Percentiles rank a stretch among this genome's conserved stretches.
These are phyloP conservation scores for Helicoverpa armigera DNA, from an alignment of 1,140 invertebrate species.

Conservation along the genomic window DNA sequence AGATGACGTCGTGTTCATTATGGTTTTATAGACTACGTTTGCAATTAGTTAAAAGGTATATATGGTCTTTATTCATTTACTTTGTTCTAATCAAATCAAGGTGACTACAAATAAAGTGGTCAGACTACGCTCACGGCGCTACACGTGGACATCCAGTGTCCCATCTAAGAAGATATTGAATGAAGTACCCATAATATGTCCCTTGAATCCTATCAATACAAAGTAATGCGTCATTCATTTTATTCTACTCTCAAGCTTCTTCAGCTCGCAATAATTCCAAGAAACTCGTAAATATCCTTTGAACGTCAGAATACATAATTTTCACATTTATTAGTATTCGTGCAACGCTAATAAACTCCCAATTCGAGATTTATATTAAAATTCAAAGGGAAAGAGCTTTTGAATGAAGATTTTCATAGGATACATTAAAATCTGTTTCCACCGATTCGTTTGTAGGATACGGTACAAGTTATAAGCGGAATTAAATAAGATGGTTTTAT, in stretches of 20 bases:
- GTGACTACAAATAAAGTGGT: too few relatives aligned
- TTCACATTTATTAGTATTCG: slow-evolving; percentile 76
- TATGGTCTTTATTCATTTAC: too few relatives aligned
- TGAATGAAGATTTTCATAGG: slow-evolving; percentile 85
- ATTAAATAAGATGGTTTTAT: neutral
- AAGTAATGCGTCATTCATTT: too few relatives aligned
- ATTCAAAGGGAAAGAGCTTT: slow-evolving; percentile 79
- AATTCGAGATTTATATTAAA: slow-evolving; percentile 84
- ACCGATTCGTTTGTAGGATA: slow-evolving; percentile 67
- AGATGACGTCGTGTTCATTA: too few relatives aligned
- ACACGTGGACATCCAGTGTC: too few relatives aligned
- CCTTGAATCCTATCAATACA: too few relatives aligned
- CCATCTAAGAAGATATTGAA: too few relatives aligned
- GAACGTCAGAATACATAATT: slow-evolving; percentile 67
- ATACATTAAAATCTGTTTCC: slow-evolving; percentile 86
- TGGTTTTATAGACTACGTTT: too few relatives aligned
- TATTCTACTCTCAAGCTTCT: neutral
- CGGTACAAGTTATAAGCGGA: slow-evolving; percentile 59
- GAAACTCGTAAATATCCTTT: slow-evolving; percentile 33
- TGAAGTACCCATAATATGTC: too few relatives aligned
- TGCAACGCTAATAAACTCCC: slow-evolving; percentile 82
- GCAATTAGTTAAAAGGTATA: too few relatives aligned
- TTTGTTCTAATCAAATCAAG: too few relatives aligned
- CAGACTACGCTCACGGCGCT: too few relatives aligned
- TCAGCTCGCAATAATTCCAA: neutral